Evolutionary conservation across 2,888 invertebrate species (phyloP).

Genomic region (Clepsis dumicolana): DNA sequence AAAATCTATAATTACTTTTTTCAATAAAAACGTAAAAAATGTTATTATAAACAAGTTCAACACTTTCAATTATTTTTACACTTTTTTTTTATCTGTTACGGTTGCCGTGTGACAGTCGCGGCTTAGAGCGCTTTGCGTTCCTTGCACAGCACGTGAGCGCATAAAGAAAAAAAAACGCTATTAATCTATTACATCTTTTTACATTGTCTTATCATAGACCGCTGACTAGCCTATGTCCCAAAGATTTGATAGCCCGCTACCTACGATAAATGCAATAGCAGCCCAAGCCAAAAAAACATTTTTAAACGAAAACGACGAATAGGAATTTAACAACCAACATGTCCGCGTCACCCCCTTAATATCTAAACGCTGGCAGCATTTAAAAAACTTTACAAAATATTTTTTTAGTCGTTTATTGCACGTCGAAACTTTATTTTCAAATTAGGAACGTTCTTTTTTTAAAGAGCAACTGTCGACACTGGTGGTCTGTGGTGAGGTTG

Average conservation of each 20-base stretch:
- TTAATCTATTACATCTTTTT: slow-evolving; percentile 1
- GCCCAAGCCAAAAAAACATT: slow-evolving; percentile 10
- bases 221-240: neutral
- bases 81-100: slow-evolving; percentile 42
- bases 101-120: slow-evolving; percentile 21
- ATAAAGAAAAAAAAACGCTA: slow-evolving; percentile 17
- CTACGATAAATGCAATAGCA: slow-evolving; percentile 5
- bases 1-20: slow-evolving; percentile 57
- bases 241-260: slow-evolving; percentile 12
- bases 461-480: slow-evolving; percentile 39
- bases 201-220: slow-evolving; percentile 1
- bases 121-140: slow-evolving; percentile 20
- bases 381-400: slow-evolving; percentile 39
- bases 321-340: slow-evolving; percentile 31
- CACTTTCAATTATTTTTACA: slow-evolving; percentile 61
- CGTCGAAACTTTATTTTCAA: slow-evolving; percentile 33
- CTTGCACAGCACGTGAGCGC: neutral
- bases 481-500: slow-evolving; percentile 3
- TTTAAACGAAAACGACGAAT: slow-evolving; percentile 5
- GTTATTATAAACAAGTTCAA: slow-evolving; percentile 63
- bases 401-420: slow-evolving; percentile 39
- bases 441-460: slow-evolving; percentile 39
- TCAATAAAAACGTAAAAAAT: slow-evolving; percentile 83
- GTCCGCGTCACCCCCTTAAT: slow-evolving; percentile 30
- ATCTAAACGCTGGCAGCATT: slow-evolving; percentile 39